Conservation (phyloP, 2,113 vertebrate species). For the Leucoraja erinaceus region DNA sequence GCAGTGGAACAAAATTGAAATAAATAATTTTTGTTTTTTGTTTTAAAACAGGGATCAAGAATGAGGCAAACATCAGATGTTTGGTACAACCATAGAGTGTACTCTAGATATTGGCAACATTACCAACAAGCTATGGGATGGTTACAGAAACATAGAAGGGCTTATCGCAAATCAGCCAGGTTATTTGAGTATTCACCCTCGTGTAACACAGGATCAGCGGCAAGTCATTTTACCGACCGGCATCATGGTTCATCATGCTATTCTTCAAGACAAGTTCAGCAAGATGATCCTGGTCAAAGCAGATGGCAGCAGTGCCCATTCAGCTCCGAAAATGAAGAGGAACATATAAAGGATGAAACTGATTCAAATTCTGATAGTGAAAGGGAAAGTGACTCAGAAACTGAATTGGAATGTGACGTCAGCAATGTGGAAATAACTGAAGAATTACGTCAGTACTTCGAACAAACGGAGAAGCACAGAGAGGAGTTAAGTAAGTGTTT, state of each 20-base stretch:
- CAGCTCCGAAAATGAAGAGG: background rate
- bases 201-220: conserved; percentile 40
- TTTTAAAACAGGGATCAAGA: background rate
- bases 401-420: conserved; percentile 75
- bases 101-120: conserved; percentile 82
- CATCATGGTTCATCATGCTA: conserved; percentile 11
- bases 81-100: conserved; percentile 66
- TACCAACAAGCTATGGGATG: conserved; percentile 79
- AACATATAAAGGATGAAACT: conserved; percentile 37
- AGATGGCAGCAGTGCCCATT: background rate
- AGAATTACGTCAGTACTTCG: conserved; percentile 87
- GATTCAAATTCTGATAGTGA: conserved; percentile 51
- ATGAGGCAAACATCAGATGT: conserved; percentile 41
- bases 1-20: background rate
- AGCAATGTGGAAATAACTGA: conserved; percentile 93
- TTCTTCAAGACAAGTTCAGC: background rate
- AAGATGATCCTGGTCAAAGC: background rate
- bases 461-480: conserved; percentile 75
- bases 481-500: conserved; percentile 78
- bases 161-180: conserved; percentile 70
- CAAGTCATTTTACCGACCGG: conserved; percentile 51
- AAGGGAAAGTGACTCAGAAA: conserved; percentile 46
- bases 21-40: background rate
- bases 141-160: conserved; percentile 69
- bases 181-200: conserved; percentile 46